These are phyloP conservation scores for Chorisops tibialis DNA, from an alignment of 2,888 invertebrate genomes.

Conservation along the genomic window DNA sequence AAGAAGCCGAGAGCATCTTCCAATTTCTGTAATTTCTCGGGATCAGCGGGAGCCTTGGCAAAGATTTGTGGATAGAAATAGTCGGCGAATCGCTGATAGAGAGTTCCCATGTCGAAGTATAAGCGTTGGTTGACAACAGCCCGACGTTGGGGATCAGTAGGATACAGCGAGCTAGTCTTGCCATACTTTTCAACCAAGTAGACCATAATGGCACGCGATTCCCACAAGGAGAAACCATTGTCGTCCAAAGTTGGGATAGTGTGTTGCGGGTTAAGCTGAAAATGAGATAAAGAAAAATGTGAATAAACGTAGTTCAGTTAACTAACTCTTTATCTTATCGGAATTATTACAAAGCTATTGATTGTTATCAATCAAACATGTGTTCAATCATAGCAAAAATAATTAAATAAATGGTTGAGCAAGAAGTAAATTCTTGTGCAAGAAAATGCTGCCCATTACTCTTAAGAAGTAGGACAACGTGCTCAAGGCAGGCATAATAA, in stretches of 20 bases:
- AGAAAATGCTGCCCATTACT: neutral
- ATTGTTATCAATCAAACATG: too few species aligned
- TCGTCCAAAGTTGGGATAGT: constrained; percentile 80
- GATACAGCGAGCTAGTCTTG: constrained; percentile 69
- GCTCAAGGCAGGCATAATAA: neutral
- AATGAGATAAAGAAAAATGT: neutral
- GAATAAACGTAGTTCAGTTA: too few species aligned
- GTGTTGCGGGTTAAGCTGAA: constrained; percentile 78
- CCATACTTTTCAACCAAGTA: constrained; percentile 80
- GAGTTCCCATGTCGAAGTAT: constrained; percentile 75
- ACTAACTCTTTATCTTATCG: too few species aligned
- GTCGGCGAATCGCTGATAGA: constrained; percentile 67
- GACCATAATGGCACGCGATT: constrained; percentile 78
- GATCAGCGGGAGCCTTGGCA: constrained; percentile 61
- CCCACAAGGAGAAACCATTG: constrained; percentile 76
- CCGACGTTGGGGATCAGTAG: constrained; percentile 72
- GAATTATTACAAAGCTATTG: too few species aligned
- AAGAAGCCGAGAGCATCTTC: constrained; percentile 66
- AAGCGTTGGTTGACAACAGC: constrained; percentile 75
- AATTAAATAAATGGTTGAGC: neutral
- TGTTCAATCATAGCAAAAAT: neutral
- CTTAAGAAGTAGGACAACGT: neutral
- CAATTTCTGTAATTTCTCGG: constrained; percentile 65
- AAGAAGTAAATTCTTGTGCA: neutral
- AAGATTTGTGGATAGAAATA: constrained; percentile 67